Conservation (phyloP, 1,140 invertebrate genomes). For the Xylocopa sonorina region DNA sequence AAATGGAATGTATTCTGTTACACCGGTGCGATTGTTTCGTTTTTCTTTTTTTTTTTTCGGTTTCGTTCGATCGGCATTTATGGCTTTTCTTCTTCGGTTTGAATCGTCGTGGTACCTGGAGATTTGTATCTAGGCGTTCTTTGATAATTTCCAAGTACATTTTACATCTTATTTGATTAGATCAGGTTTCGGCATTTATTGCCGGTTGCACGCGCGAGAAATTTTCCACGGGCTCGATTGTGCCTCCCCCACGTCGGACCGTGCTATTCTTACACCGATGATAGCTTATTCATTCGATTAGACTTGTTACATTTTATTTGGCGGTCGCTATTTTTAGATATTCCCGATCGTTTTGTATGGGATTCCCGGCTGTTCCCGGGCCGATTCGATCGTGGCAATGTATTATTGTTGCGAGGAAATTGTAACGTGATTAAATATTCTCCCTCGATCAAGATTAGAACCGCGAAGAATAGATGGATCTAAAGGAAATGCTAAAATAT, state of each 20-base stretch:
- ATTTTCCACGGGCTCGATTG: constrained; percentile 23
- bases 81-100: neutral
- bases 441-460: constrained; percentile 2
- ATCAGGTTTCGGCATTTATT: neutral
- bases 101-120: no score
- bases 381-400: neutral
- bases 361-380: neutral
- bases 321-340: neutral
- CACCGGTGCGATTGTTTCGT: neutral
- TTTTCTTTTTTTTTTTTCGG: no score
- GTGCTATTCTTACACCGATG: neutral
- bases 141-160: neutral
- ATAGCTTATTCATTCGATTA: constrained; percentile 8
- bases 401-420: constrained; percentile 3
- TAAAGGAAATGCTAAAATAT: constrained; percentile 35
- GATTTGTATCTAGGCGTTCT: neutral
- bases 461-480: constrained; percentile 18
- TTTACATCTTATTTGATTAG: neutral
- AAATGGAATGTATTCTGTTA: neutral
- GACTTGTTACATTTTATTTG: constrained; percentile 12
- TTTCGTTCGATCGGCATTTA: neutral
- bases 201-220: constrained; percentile 1
- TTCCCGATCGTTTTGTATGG: constrained; percentile 23
- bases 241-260: neutral
- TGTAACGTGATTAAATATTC: constrained; percentile 25